These are phyloP conservation scores for Charanyca ferruginea DNA, from an alignment of 2,888 invertebrate species.

Conservation along the genomic window DNA sequence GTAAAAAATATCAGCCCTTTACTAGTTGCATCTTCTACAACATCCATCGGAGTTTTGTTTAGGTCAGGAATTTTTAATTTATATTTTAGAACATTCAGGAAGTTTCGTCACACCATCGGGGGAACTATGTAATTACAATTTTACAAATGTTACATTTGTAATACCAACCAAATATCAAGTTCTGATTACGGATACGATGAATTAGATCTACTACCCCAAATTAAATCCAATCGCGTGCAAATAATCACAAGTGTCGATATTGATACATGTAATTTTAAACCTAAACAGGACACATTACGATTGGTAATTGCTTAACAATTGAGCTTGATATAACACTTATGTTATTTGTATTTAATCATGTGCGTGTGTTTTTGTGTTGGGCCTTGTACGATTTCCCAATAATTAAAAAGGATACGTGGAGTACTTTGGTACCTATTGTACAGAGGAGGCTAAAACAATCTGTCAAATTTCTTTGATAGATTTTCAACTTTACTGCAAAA, in stretches of 20 bases:
- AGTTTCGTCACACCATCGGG: background rate
- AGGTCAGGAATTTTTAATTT: too few relatives aligned
- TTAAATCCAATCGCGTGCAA: slow-evolving; percentile 29
- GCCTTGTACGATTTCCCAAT: slow-evolving; percentile 66
- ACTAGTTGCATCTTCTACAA: too few relatives aligned
- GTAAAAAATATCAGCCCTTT: too few relatives aligned
- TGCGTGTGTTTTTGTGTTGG: slow-evolving; percentile 48
- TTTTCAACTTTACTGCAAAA: too few relatives aligned
- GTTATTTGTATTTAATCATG: slow-evolving; percentile 36
- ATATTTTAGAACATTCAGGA: background rate
- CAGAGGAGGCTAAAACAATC: too few relatives aligned
- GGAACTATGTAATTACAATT: slow-evolving; percentile 5
- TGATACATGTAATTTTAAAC: slow-evolving; percentile 35
- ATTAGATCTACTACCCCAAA: slow-evolving; percentile 27
- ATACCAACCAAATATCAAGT: slow-evolving; percentile 20
- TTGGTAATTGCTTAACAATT: slow-evolving; percentile 27
- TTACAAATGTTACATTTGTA: slow-evolving; percentile 1
- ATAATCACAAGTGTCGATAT: slow-evolving; percentile 31
- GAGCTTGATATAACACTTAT: slow-evolving; percentile 35
- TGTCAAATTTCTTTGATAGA: too few relatives aligned
- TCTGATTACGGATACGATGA: slow-evolving; percentile 33
- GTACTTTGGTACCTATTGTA: too few relatives aligned
- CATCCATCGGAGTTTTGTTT: too few relatives aligned
- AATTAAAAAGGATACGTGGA: slow-evolving; percentile 59
- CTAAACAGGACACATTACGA: slow-evolving; percentile 41